phyloP scores from a whole-genome alignment of 2,888 invertebrate species.

The Epistrophe grossulariae region DNA sequence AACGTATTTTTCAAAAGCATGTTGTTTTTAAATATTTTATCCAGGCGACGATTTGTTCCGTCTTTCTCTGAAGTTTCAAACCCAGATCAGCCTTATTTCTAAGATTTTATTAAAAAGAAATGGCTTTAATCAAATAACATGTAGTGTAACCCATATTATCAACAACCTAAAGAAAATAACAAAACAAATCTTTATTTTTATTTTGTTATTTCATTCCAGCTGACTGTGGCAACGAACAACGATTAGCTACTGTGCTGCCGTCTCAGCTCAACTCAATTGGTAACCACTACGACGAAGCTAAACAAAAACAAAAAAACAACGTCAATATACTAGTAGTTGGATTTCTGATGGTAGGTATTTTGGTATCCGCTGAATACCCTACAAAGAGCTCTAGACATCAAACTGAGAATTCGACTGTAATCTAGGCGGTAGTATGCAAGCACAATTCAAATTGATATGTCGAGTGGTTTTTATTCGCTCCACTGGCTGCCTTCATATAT shows the following conservation, averaged over 20 bases:
- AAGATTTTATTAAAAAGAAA: too few relatives aligned
- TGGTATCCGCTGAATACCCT: constrained; percentile 38
- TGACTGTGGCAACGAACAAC: not conserved
- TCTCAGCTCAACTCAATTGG: constrained; percentile 7
- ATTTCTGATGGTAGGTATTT: not conserved
- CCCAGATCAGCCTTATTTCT: too few relatives aligned
- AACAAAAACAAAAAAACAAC: not conserved
- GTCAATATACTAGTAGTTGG: not conserved
- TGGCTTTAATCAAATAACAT: not conserved
- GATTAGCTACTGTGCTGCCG: constrained; percentile 9
- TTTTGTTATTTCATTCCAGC: constrained; percentile 26
- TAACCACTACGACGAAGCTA: not conserved
- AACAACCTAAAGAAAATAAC: constrained; percentile 9
- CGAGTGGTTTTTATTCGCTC: constrained; percentile 51
- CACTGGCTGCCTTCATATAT: constrained; percentile 5
- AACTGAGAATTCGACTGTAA: constrained; percentile 28
- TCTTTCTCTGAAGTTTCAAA: too few relatives aligned
- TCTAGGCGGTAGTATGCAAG: constrained; percentile 47
- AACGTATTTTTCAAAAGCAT: too few relatives aligned
- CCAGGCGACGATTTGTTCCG: too few relatives aligned
- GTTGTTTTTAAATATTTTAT: too few relatives aligned
- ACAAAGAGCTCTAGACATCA: constrained; percentile 21
- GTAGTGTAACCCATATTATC: constrained; percentile 10
- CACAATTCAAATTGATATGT: constrained; percentile 65
- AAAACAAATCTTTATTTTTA: constrained; percentile 5